Conservation (phyloP, 2,797 vertebrate genomes). For the Hemitrygon akajei region DNA sequence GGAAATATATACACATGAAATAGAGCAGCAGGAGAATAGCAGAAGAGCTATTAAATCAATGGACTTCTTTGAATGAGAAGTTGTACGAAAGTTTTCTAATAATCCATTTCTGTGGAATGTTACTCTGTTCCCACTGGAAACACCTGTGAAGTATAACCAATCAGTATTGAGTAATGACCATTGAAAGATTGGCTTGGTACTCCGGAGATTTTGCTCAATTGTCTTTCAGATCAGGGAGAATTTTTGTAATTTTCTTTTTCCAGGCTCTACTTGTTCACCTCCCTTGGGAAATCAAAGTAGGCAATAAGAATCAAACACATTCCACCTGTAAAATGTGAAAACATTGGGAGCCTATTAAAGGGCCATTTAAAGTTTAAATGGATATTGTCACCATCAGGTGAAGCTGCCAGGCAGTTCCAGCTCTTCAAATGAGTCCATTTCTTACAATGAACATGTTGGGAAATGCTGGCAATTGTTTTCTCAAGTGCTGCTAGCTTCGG, state of each 20-base stretch:
- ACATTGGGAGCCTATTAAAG: slow-evolving; percentile 10
- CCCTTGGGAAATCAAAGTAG: slow-evolving; percentile 17
- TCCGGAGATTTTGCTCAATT: background rate
- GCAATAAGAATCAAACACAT: background rate
- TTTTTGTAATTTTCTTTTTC: slow-evolving; percentile 29
- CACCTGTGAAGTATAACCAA: background rate
- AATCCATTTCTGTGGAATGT: background rate
- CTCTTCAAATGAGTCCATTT: background rate
- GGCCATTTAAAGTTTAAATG: background rate
- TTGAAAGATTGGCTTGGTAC: background rate
- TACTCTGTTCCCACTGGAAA: background rate
- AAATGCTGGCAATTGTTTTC: no score
- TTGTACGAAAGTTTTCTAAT: background rate
- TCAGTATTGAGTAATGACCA: background rate
- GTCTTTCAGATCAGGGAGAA: background rate
- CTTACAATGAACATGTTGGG: background rate
- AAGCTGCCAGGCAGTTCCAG: background rate
- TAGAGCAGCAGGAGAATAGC: background rate
- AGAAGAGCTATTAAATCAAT: background rate
- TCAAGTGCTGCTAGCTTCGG: no score
- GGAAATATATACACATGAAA: background rate
- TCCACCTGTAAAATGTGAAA: background rate
- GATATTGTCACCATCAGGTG: background rate
- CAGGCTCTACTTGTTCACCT: background rate
- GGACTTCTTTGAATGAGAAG: background rate